Base-by-base conservation (phyloP, 2,113 vertebrate genomes). In the Reinhardtius hippoglossoides region DNA sequence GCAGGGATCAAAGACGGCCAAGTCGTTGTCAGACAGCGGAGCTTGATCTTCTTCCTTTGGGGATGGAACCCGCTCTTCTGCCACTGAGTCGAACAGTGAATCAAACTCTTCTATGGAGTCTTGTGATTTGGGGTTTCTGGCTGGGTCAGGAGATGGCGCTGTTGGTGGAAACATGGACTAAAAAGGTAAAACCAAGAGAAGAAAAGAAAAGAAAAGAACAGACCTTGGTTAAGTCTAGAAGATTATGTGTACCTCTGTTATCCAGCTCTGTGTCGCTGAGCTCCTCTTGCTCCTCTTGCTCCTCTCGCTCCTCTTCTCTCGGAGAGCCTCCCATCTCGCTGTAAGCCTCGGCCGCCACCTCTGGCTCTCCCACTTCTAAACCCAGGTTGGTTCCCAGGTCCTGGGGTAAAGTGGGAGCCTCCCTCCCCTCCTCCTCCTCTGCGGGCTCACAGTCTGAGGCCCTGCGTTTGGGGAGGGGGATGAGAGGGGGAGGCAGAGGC, bases 1-100 rank as follows among this genome's bases (percentile, higher is more conserved):
- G 91, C 96, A 97, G 21, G 97, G 97, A 79, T 98, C 97, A 44
- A 98, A 98, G 44, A 95, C 93, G 13, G 96, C 96, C 44, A 98
- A 80, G 84, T 98, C 97, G 0, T 92, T 92, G 27, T 95, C 92
- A 2, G 96, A 94, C 64, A 98, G 92, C 2, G 90, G 84, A 15
- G 93, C 91, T 23, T 83, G 81, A n/a, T 15, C 70, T 16, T 86
- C 83, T 15, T 86, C 84, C 31, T 88, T 87, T 20, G 88, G 83
- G 4, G 92, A 85, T 20, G 80, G 73, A 21, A 78, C 24, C 16
- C 67, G 74, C 14, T 85, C 87, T 5, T 91, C 93, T 2, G 69
- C 79, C 1, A 74, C 83, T 0, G 87, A 87, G 81, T 95, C 94
- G 69, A 95, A 94, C 46, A 94, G 90, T 1, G 79, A 92, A 86